Conservation (phyloP, 2,797 vertebrate genomes). For the Sarcophilus harrisii region DNA sequence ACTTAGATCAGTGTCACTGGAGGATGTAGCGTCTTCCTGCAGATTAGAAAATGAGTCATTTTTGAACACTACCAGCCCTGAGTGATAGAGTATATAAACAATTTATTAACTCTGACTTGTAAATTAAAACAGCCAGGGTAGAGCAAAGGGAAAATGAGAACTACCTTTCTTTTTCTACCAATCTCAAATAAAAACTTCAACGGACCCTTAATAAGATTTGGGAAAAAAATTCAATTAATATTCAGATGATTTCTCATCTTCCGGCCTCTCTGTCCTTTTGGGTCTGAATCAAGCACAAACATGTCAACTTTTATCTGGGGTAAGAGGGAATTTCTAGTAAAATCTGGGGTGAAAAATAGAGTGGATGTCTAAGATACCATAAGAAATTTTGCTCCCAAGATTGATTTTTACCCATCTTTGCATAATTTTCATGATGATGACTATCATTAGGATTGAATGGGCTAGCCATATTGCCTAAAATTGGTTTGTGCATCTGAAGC, state of each 20-base stretch:
- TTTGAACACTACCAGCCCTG: background rate
- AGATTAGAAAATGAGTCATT: background rate
- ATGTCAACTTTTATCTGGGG: fast-evolving
- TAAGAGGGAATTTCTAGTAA: fast-evolving
- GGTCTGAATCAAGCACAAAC: fast-evolving
- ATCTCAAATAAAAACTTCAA: background rate
- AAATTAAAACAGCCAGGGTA: constrained; percentile 46
- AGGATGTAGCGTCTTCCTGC: fast-evolving
- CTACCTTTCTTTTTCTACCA: background rate
- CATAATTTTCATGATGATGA: background rate
- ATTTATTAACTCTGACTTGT: constrained; percentile 52
- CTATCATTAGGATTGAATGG: background rate
- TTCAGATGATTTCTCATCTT: background rate
- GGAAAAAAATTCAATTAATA: background rate
- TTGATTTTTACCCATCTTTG: background rate
- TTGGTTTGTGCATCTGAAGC: background rate
- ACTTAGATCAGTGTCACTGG: background rate
- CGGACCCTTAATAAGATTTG: background rate
- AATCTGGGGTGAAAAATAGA: background rate
- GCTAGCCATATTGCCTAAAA: background rate
- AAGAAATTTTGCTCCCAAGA: background rate
- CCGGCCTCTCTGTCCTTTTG: background rate
- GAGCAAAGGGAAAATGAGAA: constrained; percentile 35
- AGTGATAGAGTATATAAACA: background rate
- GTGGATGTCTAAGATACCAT: background rate